A percentile compares a stretch with the other conserved stretches of the same genome.
Conservation (phyloP, 2,113 vertebrate genomes). For the Opisthocomus hoazin region DNA sequence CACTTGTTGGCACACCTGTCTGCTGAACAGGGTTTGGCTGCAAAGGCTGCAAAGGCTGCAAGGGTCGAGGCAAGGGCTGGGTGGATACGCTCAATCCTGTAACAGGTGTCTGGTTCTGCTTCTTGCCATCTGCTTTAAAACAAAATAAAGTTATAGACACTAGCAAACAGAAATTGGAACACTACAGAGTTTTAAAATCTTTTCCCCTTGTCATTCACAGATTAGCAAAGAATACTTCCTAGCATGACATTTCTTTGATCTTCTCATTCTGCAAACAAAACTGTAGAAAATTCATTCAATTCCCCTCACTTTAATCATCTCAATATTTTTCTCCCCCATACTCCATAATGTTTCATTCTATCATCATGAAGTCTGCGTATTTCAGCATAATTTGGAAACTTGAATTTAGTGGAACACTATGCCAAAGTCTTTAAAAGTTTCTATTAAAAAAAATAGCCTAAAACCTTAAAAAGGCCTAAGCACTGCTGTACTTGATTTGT, state of each 20-base stretch:
- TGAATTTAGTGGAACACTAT: background rate
- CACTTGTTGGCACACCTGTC: constrained; percentile 67
- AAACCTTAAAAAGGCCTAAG: background rate
- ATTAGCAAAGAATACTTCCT: background rate
- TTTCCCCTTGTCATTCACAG: background rate
- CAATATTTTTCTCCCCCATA: background rate
- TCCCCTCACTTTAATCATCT: background rate
- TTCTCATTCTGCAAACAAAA: background rate
- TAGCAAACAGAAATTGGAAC: background rate
- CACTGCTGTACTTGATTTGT: background rate
- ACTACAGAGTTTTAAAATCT: background rate
- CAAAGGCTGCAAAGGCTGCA: constrained; percentile 66
- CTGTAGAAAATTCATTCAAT: background rate
- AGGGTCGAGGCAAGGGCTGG: constrained; percentile 62
- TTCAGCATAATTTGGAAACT: background rate
- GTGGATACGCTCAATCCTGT: constrained; percentile 35
- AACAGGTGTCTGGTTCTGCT: constrained; percentile 44
- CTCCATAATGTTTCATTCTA: background rate
- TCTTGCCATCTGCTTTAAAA: constrained; percentile 67
- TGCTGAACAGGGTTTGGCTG: constrained; percentile 66
- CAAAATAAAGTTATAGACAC: background rate
- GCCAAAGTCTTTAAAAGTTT: background rate
- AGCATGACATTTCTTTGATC: background rate
- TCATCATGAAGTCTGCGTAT: background rate
- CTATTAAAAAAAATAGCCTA: background rate